Base-by-base conservation (phyloP, 1,140 invertebrate genomes). In the Coenobita brevimanus region DNA sequence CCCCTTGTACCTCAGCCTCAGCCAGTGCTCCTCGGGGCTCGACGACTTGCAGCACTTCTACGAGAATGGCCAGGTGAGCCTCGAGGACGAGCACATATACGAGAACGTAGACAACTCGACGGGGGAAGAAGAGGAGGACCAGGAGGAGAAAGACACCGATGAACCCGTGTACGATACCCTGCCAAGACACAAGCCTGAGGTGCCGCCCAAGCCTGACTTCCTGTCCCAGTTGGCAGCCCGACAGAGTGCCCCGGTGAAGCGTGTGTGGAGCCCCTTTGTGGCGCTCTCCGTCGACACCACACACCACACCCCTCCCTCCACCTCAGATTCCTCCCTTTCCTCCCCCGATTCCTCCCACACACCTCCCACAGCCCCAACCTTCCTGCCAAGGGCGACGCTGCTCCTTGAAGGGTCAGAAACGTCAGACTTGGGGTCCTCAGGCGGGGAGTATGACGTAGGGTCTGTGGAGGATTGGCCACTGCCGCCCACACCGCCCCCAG, bases 121-220 rank as follows among this genome's bases (percentile, higher is more conserved):
- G 27, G 81, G 85, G 17, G 78, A 62, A 38, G 62, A 17, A 17
- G 81, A 89, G 24, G 80, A 82, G n/a, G 27, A 41, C 17, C 71
- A 87, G 30, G 30, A 87, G 27, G 80, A 89, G 64, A 83, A 90
- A 67, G 80, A 87, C 24, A 21, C 81, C 30, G 85, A 87, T 46
- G 89, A 90, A 67, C 89, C 78, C 33, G 33, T 90, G 75, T 90
- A 90, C 76, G 89, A 90, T 71, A 88, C 80, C 21, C 43, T 90
- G 10, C 89, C 89, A 36, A 69, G 85, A 36, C 89, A 82, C 38
- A 87, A 84, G 64, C 89, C 89, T 33, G 73, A 90, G 76, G 54
- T 90, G 17, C 89, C 89, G 2, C 89, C 89, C 24, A 90, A 90
- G 85, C 89, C 89, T 76, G 89, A 90, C 50, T 88, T 87, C 84